Base-by-base conservation (phyloP, 2,113 vertebrate genomes). In the Carassius gibelio region DNA sequence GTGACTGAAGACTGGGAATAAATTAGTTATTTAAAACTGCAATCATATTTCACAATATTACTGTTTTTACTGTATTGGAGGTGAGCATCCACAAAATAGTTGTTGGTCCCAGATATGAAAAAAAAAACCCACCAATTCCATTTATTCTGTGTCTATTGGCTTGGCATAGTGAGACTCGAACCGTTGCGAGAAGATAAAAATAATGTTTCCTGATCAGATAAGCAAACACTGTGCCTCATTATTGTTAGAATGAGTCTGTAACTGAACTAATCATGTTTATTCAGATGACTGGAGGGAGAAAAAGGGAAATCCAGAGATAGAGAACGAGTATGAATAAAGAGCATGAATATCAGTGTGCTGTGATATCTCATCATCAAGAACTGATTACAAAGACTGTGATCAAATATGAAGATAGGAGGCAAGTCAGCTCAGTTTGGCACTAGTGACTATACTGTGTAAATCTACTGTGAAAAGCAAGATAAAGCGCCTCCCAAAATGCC, bases 201-300 rank as follows among this genome's bases (percentile, higher is more conserved):
- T 30, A 38, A 17, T 82, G 64, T 75, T 74, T 66, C 21, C 78
- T 57, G 50, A 87, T 88, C 88, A 81, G 86, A 89, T 87, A 88
- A 87, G 30, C 75, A 17, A 48, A 55, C 75, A 64, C 72, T 15
- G 66, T 75, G 79, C 17, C 38, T 84, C 50, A 86, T 84, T 88
- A 84, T 38, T 75, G 84, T 69, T 45, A 45, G 59, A 81, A 82
- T 85, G 26, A 72, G 23, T 38, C 50, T 87, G 59, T 75, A 78
- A 86, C 84, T 50, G 59, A 36, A 48, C 74, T 83, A 83, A 85
- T 87, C 74, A 26, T 84, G 79, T 85, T 86, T 79, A 48, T 38
- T 85, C 78, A 72, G 61, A 87, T 14, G 83, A 52, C 10, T 74
- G 68, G 75, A 71, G 36, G 83, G 72, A 66, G 76, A 75, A 61